Evolutionary conservation across 2,113 vertebrate genomes (phyloP), one percentile per base, ranked within the genome.

Genomic region (Lethenteron reissneri): DNA sequence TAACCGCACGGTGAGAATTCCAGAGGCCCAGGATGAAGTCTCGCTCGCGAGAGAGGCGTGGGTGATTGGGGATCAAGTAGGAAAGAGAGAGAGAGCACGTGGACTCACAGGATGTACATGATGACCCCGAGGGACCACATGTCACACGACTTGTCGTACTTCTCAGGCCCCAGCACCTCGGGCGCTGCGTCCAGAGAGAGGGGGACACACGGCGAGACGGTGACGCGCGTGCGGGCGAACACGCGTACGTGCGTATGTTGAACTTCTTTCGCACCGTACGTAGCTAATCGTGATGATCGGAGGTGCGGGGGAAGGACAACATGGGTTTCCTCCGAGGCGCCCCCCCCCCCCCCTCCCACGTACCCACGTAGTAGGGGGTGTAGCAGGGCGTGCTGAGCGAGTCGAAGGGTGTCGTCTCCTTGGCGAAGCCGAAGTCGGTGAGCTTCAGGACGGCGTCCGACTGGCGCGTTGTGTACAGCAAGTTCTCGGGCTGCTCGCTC

Each of bases 91-190:
- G 14, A 62, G 56, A 57, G 71, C 60, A 62, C 41, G 11, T 71
- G 12, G 8, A 95, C 94, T 97, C 79, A 97, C 94, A 99, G 86
- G 75, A 99, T 99, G 71, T 99, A 99, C 81, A 90, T 96, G 80
- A 99, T 99, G 79, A 99, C 94, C 1, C 94, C 92, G 80, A 99
- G 79, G 1, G 94, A 97, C 94, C 94, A 99, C 91, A 99, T 96
- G 81, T 99, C 94, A 77, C 94, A 99, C 1, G 94, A 97, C 75
- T 89, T 99, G 84, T 97, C 94, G 57, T 97, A 99, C 74, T 99
- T 99, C 79, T 99, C 92, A 57, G 92, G 94, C 73, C 94, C 92
- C 72, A 99, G 83, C 74, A 99, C 92, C 80, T 99, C 94, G 14
- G 94, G 94, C 73, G 94, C 94, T 99, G 78, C 75, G 76, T 8